These are phyloP conservation scores for Athene noctua DNA, from an alignment of 2,113 vertebrate genomes.

Conservation along the genomic window DNA sequence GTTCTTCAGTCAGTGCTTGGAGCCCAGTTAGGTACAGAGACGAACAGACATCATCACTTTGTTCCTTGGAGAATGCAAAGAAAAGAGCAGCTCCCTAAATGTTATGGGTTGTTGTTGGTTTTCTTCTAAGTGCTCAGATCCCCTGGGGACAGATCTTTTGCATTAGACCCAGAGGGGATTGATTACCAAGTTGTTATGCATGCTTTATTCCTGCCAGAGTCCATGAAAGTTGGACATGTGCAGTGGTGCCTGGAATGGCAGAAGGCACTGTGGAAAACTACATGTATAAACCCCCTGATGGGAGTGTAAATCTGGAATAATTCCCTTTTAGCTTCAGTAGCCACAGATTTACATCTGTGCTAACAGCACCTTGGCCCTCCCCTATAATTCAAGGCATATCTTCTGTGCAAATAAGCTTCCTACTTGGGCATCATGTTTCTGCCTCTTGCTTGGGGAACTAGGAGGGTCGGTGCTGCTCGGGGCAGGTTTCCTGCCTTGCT, in stretches of 20 bases:
- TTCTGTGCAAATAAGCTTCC: neutral
- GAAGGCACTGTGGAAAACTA: neutral
- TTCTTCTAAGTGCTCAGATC: neutral
- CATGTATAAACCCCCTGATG: neutral
- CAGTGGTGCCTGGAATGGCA: neutral
- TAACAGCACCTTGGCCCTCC: neutral
- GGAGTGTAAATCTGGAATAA: constrained; percentile 24
- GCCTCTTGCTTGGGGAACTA: neutral
- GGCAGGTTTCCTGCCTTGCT: constrained; percentile 16
- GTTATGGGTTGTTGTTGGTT: neutral
- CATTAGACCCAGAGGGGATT: neutral
- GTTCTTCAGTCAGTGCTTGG: neutral
- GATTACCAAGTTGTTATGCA: neutral
- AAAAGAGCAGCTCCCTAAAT: neutral
- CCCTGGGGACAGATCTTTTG: neutral
- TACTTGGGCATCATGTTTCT: neutral
- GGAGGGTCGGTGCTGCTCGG: neutral
- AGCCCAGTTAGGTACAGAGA: neutral
- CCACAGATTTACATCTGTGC: constrained; percentile 17
- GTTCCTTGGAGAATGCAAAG: neutral
- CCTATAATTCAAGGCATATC: neutral
- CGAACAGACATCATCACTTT: neutral
- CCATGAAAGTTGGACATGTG: neutral
- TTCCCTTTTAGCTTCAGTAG: constrained; percentile 36
- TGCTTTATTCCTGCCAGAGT: neutral